A percentile compares a stretch with the other conserved stretches of the same genome.
phyloP scores from a whole-genome alignment of 2,797 vertebrate genomes.

The Acipenser ruthenus region DNA sequence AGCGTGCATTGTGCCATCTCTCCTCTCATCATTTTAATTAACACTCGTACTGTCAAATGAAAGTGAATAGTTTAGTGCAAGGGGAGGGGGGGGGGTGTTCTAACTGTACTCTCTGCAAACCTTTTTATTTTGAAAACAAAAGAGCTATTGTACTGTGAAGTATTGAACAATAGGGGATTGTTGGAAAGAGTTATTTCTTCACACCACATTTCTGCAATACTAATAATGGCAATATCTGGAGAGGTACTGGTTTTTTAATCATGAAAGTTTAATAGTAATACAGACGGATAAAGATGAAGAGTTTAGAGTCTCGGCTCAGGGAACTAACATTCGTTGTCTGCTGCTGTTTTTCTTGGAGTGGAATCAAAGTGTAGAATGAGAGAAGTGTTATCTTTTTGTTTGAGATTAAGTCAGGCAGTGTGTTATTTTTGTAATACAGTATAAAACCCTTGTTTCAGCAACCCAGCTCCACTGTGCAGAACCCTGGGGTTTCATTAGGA shows the following conservation, averaged over 20 bases:
- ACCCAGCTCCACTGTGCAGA: too few relatives aligned
- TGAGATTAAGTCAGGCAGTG: too few relatives aligned
- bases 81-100: not conserved
- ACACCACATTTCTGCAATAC: not conserved
- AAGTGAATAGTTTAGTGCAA: not conserved
- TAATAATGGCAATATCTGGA: not conserved
- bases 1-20: not conserved
- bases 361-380: too few relatives aligned
- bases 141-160: not conserved
- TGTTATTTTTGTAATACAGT: too few relatives aligned
- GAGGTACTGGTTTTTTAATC: not conserved
- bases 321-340: too few relatives aligned
- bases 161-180: not conserved
- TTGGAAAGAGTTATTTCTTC: not conserved
- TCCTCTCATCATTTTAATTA: slow-evolving; percentile 11
- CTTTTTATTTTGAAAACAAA: not conserved
- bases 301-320: too few relatives aligned
- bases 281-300: too few relatives aligned
- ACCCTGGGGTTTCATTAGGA: too few relatives aligned
- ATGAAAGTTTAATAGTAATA: not conserved
- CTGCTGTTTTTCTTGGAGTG: too few relatives aligned
- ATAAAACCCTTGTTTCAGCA: too few relatives aligned
- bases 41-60: slow-evolving; percentile 3
- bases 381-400: too few relatives aligned
- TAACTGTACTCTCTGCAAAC: not conserved